Conservation (phyloP, 2,797 vertebrate genomes). For the Sebastiscus tertius region DNA sequence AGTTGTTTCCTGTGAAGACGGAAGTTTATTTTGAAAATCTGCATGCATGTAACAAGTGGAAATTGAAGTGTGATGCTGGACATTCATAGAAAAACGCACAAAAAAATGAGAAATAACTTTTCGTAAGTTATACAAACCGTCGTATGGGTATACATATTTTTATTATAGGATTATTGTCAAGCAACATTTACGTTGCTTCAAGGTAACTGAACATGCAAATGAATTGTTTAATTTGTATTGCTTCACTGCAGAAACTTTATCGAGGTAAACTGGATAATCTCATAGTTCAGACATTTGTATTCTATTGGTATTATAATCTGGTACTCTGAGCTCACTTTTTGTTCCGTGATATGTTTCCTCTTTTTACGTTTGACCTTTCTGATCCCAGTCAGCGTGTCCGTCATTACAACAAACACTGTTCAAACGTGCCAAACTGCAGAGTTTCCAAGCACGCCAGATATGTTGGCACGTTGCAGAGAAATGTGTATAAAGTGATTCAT, state of each 20-base stretch:
- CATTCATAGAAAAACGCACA: too few species aligned
- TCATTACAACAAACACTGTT: neutral
- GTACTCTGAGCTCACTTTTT: neutral
- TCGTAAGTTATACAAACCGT: too few species aligned
- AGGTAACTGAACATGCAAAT: neutral
- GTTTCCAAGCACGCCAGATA: neutral
- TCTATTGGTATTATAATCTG: too few species aligned
- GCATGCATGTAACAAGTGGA: too few species aligned
- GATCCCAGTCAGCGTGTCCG: neutral
- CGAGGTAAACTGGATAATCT: neutral
- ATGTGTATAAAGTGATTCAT: neutral
- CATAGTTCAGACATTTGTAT: neutral
- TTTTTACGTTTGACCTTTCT: neutral
- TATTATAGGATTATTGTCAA: neutral
- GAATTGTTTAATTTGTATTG: neutral
- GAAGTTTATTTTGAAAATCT: too few species aligned
- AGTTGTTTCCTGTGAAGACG: too few species aligned
- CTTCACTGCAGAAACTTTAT: too few species aligned
- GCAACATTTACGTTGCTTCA: neutral
- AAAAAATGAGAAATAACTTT: too few species aligned
- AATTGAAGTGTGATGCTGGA: too few species aligned
- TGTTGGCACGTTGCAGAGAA: neutral
- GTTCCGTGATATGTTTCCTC: too few species aligned
- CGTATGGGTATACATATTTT: neutral
- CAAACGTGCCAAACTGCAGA: neutral